Conservation (phyloP, 2,888 invertebrate genomes). For the Elgonia sp. region DNA sequence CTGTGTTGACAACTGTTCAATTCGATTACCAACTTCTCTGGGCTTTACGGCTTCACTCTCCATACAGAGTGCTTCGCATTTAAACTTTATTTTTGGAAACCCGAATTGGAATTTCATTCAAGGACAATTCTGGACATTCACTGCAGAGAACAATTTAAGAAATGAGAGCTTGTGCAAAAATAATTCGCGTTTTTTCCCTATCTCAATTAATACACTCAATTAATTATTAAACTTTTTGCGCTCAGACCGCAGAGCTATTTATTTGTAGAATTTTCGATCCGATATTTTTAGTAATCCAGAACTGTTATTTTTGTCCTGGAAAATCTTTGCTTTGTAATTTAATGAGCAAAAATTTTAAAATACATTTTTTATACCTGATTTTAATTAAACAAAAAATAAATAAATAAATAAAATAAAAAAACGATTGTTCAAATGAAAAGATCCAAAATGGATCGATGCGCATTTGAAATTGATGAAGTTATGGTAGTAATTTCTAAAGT, state of each 20-base stretch:
- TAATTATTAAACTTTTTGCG: no score
- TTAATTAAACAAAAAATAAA: no score
- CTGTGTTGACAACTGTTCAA: constrained; percentile 33
- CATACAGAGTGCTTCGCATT: constrained; percentile 21
- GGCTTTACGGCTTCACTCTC: constrained; percentile 9
- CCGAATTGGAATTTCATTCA: constrained; percentile 30
- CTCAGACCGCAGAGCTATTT: no score
- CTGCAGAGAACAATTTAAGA: constrained; percentile 2
- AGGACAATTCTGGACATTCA: background rate
- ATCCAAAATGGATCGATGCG: background rate
- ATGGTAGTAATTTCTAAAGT: constrained; percentile 40
- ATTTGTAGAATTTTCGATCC: no score
- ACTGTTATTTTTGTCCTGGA: no score
- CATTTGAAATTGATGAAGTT: constrained; percentile 13
- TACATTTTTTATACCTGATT: no score
- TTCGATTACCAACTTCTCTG: constrained; percentile 19
- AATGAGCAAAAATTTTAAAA: no score
- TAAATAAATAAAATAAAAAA: background rate
- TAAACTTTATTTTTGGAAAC: constrained; percentile 22
- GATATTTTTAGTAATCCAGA: no score
- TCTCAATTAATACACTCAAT: no score
- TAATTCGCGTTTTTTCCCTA: background rate
- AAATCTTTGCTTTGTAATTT: no score
- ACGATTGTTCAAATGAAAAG: no score
- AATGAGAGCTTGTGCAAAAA: background rate